Conservation (phyloP, 2,888 invertebrate species). For the Scaptomyza flava region DNA sequence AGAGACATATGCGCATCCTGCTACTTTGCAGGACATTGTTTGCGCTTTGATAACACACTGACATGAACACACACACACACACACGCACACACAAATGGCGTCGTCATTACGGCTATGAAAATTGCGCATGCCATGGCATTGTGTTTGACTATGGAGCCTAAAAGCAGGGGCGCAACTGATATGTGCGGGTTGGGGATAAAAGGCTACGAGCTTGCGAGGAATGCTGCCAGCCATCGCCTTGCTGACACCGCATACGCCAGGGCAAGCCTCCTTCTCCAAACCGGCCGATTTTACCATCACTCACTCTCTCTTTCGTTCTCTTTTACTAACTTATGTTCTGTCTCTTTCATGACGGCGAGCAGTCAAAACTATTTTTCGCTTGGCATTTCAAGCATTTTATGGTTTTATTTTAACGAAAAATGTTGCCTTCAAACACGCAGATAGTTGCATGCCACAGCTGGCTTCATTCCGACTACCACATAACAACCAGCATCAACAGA, state of each 20-base stretch:
- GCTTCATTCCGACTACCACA: slow-evolving; percentile 46
- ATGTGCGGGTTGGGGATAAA: neutral
- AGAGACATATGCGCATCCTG: slow-evolving; percentile 71
- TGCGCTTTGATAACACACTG: slow-evolving; percentile 70
- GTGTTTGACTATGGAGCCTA: slow-evolving; percentile 61
- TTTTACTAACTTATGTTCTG: neutral
- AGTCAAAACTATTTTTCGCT: slow-evolving; percentile 79
- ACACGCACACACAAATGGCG: slow-evolving; percentile 35
- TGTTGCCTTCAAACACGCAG: slow-evolving; percentile 71
- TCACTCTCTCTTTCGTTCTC: slow-evolving; percentile 3
- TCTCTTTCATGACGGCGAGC: slow-evolving; percentile 19
- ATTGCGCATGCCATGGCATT: slow-evolving; percentile 73
- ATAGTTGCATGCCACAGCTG: slow-evolving; percentile 66
- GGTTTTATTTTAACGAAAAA: slow-evolving; percentile 77
- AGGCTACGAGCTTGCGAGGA: slow-evolving; percentile 12
- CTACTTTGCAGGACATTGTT: slow-evolving; percentile 80
- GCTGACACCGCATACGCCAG: slow-evolving; percentile 68
- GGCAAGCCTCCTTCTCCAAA: neutral
- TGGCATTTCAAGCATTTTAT: slow-evolving; percentile 79
- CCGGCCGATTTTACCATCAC: slow-evolving; percentile 3
- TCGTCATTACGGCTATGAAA: slow-evolving; percentile 73
- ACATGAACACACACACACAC: slow-evolving; percentile 18
- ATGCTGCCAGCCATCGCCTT: slow-evolving; percentile 46
- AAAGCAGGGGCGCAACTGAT: slow-evolving; percentile 11
- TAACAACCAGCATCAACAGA: slow-evolving; percentile 4